phyloP scores from a whole-genome alignment of 2,888 invertebrate species.

The Macrophya annulata region DNA sequence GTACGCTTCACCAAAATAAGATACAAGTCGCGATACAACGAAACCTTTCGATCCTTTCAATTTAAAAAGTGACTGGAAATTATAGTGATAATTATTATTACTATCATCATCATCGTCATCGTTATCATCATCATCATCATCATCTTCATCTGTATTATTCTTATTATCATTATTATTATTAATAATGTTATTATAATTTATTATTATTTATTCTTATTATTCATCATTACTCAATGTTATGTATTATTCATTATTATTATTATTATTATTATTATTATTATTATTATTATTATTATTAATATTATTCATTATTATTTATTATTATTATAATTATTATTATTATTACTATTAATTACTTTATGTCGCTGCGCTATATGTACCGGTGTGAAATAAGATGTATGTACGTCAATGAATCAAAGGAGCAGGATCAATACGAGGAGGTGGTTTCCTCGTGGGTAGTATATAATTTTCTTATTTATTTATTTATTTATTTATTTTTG shows the following conservation, averaged over 20 bases:
- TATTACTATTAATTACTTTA: slow-evolving; percentile 41
- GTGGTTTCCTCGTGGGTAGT: slow-evolving; percentile 2
- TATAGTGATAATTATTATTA: background rate
- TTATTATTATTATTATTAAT: slow-evolving; percentile 38
- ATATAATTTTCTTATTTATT: background rate
- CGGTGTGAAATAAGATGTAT: slow-evolving; percentile 23
- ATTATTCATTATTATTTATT: slow-evolving; percentile 28
- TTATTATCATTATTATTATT: background rate
- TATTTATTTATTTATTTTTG: background rate
- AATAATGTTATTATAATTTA: background rate
- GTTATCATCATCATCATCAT: background rate
- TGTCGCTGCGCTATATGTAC: slow-evolving; percentile 35
- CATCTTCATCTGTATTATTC: slow-evolving; percentile 1
- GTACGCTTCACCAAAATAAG: background rate
- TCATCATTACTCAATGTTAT: slow-evolving; percentile 35
- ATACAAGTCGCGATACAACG: slow-evolving; percentile 34
- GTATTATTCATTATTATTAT: slow-evolving; percentile 34
- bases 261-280: slow-evolving; percentile 31
- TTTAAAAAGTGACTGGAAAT: slow-evolving; percentile 14
- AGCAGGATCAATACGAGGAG: slow-evolving; percentile 13
- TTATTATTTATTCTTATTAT: slow-evolving; percentile 40
- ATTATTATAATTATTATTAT: slow-evolving; percentile 33
- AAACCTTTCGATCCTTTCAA: background rate
- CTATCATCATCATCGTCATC: slow-evolving; percentile 20
- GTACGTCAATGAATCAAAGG: slow-evolving; percentile 37